These are phyloP conservation scores for Microvelia longipes DNA, from an alignment of 1,140 invertebrate genomes.

Conservation along the genomic window DNA sequence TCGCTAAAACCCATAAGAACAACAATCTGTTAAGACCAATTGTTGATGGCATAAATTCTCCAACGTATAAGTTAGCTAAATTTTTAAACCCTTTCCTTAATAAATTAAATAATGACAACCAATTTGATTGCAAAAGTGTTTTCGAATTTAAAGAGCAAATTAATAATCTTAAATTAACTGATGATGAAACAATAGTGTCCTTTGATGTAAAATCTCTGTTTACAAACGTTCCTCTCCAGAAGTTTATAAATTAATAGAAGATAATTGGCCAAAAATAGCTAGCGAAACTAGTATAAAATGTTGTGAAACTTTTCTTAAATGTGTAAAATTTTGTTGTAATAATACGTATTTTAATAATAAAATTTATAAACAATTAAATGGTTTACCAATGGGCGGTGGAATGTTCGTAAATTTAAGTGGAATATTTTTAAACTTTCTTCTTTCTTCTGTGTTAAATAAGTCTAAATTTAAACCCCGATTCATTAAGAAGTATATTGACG, in stretches of 20 bases:
- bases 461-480: neutral
- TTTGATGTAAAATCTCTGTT: neutral
- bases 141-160: neutral
- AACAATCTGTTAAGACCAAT: neutral
- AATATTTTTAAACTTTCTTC: neutral
- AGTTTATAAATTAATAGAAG: neutral
- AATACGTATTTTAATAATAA: neutral
- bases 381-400: neutral
- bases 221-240: neutral
- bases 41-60: neutral
- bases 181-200: neutral
- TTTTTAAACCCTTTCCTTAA: neutral
- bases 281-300: neutral
- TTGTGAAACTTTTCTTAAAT: neutral
- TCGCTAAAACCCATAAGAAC: neutral
- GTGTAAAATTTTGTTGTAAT: neutral
- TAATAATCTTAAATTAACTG: neutral
- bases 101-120: neutral
- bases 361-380: neutral
- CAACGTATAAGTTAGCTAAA: neutral
- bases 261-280: neutral
- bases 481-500: neutral
- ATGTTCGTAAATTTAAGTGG: neutral
- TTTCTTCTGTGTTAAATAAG: neutral
- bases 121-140: neutral